phyloP scores from a whole-genome alignment of 2,888 invertebrate species.

The Poecilus cupreus region DNA sequence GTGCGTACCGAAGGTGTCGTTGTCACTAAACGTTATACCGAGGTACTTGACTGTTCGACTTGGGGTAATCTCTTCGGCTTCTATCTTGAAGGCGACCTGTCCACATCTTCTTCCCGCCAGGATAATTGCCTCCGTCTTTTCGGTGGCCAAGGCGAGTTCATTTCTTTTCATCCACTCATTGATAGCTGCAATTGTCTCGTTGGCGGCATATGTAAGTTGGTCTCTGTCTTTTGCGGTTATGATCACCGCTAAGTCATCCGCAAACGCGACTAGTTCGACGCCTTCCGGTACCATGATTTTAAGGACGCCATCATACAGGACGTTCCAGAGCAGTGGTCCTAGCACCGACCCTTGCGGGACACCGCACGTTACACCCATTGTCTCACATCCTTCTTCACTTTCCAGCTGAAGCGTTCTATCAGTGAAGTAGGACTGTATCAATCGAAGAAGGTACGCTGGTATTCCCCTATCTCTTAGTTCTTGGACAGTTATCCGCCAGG shows the following conservation, averaged over 20 bases:
- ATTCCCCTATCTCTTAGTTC: not conserved
- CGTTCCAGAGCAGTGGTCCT: not conserved
- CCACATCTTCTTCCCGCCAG: conserved; percentile 53
- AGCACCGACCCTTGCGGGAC: conserved; percentile 55
- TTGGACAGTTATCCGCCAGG: not conserved
- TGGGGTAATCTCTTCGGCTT: not conserved
- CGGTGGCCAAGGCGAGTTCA: conserved; percentile 46
- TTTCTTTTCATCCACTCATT: conserved; percentile 6
- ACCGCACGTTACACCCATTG: not conserved
- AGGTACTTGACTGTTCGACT: conserved; percentile 10
- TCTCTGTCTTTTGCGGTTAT: not conserved
- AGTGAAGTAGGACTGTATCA: not conserved
- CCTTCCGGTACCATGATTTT: not conserved
- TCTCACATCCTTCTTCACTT: not conserved
- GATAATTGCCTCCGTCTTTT: conserved; percentile 58
- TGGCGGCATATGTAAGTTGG: not conserved
- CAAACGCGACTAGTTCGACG: conserved; percentile 39
- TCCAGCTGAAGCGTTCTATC: not conserved
- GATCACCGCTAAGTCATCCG: conserved; percentile 43
- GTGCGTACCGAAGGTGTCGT: conserved; percentile 21
- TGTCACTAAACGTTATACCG: not conserved
- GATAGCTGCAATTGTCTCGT: not conserved
- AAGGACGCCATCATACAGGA: not conserved
- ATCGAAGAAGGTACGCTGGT: not conserved
- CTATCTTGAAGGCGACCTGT: conserved; percentile 31